phyloP scores from a whole-genome alignment of 2,113 vertebrate species.

The Pagrus major region DNA sequence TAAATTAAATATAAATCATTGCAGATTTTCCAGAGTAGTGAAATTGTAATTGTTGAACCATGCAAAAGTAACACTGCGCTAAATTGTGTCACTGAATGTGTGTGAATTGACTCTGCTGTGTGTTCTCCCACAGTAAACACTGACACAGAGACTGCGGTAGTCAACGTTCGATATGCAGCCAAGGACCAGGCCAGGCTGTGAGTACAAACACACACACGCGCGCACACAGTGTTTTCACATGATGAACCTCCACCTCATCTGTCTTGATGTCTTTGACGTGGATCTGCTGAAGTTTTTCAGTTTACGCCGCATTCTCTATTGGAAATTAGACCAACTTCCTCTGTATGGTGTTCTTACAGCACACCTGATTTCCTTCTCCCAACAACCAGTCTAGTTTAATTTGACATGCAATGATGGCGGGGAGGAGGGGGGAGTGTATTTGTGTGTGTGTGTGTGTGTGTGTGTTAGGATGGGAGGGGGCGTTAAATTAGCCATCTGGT shows the following conservation, averaged over 20 bases:
- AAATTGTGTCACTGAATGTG: conserved; percentile 7
- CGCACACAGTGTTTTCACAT: conserved; percentile 5
- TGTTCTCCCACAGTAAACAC: conserved; percentile 90
- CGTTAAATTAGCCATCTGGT: conserved; percentile 68
- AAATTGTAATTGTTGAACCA: neutral
- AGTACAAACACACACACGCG: conserved; percentile 53
- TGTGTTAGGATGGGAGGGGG: conserved; percentile 10
- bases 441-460: neutral
- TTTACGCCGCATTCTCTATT: neutral
- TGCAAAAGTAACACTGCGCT: neutral
- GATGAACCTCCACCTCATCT: conserved; percentile 32
- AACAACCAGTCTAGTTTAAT: conserved; percentile 47
- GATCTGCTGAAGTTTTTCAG: conserved; percentile 17
- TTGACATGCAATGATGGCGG: conserved; percentile 45
- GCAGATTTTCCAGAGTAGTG: neutral
- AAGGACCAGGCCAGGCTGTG: conserved; percentile 98
- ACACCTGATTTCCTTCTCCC: conserved; percentile 44
- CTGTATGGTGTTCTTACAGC: conserved; percentile 6
- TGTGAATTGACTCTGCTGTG: conserved; percentile 37
- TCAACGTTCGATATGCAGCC: conserved; percentile 96
- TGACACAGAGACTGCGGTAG: conserved; percentile 97
- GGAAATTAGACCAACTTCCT: conserved; percentile 16
- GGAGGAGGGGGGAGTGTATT: neutral
- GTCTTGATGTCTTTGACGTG: conserved; percentile 22
- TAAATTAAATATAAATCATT: neutral